These are phyloP conservation scores for Saccopteryx bilineata DNA, from an alignment of 2,113 vertebrate genomes.

Conservation along the genomic window DNA sequence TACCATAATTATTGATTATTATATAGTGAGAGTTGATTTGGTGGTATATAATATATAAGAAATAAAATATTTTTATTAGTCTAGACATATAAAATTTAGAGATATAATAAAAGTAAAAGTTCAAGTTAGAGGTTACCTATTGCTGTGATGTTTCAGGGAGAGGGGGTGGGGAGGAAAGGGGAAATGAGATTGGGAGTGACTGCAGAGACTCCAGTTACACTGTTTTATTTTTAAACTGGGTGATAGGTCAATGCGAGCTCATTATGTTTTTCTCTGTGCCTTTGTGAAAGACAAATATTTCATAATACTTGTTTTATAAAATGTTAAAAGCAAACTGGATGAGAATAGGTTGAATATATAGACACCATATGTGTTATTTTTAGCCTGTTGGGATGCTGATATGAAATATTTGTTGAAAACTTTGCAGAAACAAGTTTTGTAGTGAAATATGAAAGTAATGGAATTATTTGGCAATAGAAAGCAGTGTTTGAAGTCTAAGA, in stretches of 20 bases:
- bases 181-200: neutral
- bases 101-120: conserved; percentile 28
- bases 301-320: conserved; percentile 9
- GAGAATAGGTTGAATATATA: conserved; percentile 17
- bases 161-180: neutral
- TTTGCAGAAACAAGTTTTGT: neutral
- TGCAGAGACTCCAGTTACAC: conserved; percentile 23
- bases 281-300: conserved; percentile 49
- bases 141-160: neutral
- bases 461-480: neutral
- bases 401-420: conserved; percentile 44
- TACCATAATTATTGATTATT: neutral
- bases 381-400: neutral
- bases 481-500: neutral
- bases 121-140: neutral
- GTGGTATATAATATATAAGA: neutral
- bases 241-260: neutral
- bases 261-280: conserved; percentile 31
- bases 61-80: conserved; percentile 13
- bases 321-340: neutral
- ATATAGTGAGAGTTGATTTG: conserved; percentile 11
- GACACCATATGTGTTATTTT: neutral
- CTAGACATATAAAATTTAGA: neutral
- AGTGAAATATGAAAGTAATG: conserved; percentile 16
- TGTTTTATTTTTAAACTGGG: conserved; percentile 30